Evolutionary conservation across 2,797 vertebrate species (phyloP).

Genomic region (Microchirus variegatus): DNA sequence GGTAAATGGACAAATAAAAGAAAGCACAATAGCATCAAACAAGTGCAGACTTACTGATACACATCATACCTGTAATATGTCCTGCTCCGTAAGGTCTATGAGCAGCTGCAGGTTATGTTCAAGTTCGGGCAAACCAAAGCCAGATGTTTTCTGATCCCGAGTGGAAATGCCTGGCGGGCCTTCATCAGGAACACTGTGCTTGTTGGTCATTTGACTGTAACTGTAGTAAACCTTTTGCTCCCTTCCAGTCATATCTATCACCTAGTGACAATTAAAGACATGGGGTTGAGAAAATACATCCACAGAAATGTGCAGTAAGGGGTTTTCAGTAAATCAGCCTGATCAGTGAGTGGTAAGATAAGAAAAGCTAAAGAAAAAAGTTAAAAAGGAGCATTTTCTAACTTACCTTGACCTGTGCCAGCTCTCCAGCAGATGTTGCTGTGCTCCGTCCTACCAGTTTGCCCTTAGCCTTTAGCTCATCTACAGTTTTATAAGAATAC

Average conservation of each 20-base stretch:
- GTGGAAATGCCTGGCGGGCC: conserved; percentile 74
- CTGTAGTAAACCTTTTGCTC: conserved; percentile 98
- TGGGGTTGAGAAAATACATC: neutral
- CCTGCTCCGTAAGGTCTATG: conserved; percentile 96
- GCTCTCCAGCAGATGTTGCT: conserved; percentile 88
- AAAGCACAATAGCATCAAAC: neutral
- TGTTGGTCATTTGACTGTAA: conserved; percentile 98
- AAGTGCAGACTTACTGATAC: neutral
- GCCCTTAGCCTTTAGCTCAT: conserved; percentile 95
- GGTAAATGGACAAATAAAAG: neutral
- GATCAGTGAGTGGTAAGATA: neutral
- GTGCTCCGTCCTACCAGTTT: conserved; percentile 84
- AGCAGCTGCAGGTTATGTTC: conserved; percentile 98
- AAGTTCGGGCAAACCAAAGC: conserved; percentile 92
- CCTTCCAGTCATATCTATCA: conserved; percentile 98
- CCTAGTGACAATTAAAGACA: conserved; percentile 75
- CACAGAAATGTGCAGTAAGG: neutral
- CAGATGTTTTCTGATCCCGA: conserved; percentile 86
- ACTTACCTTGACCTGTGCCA: conserved; percentile 95
- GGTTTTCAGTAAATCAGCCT: too few species aligned
- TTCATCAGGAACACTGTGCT: conserved; percentile 94
- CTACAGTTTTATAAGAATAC: conserved; percentile 94
- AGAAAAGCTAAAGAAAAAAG: neutral
- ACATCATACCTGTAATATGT: conserved; percentile 90
- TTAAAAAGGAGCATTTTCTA: neutral